Conservation (phyloP, 2,113 vertebrate species). For the Corapipo altera region DNA sequence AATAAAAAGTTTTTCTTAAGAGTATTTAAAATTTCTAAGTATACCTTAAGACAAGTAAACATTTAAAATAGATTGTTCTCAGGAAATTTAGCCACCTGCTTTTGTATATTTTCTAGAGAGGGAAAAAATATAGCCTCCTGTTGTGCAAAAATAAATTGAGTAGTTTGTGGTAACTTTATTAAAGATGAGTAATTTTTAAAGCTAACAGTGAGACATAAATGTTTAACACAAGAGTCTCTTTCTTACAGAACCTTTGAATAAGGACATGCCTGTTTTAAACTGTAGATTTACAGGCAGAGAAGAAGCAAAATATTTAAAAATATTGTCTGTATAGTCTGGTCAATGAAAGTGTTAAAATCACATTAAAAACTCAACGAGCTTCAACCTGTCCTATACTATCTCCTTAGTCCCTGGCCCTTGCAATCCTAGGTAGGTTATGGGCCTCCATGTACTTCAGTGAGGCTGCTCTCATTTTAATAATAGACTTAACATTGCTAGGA, state of each 20-base stretch:
- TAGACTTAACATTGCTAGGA: neutral
- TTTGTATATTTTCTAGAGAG: slow-evolving; percentile 71
- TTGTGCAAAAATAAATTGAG: slow-evolving; percentile 68
- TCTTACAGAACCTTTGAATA: slow-evolving; percentile 57
- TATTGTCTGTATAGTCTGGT: slow-evolving; percentile 15
- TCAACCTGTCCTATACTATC: neutral
- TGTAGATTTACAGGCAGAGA: slow-evolving; percentile 53
- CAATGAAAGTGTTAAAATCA: slow-evolving; percentile 59
- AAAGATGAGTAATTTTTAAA: slow-evolving; percentile 64
- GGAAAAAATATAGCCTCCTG: slow-evolving; percentile 44
- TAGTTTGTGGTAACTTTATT: slow-evolving; percentile 62
- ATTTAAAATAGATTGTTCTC: slow-evolving; percentile 51
- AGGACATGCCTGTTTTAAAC: slow-evolving; percentile 61
- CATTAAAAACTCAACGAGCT: slow-evolving; percentile 33
- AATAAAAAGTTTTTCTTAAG: neutral
- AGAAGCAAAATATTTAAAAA: slow-evolving; percentile 58
- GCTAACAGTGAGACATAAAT: slow-evolving; percentile 62
- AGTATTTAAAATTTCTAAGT: slow-evolving; percentile 47
- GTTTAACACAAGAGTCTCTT: slow-evolving; percentile 35
- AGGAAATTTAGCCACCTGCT: slow-evolving; percentile 72
- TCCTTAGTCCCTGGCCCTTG: neutral
- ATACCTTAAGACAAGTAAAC: slow-evolving; percentile 69
- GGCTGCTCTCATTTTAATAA: neutral
- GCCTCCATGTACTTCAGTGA: neutral
- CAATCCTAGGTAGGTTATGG: neutral